These are phyloP conservation scores for Lithophane semibrunnea DNA, from an alignment of 2,888 invertebrate genomes.

Conservation along the genomic window DNA sequence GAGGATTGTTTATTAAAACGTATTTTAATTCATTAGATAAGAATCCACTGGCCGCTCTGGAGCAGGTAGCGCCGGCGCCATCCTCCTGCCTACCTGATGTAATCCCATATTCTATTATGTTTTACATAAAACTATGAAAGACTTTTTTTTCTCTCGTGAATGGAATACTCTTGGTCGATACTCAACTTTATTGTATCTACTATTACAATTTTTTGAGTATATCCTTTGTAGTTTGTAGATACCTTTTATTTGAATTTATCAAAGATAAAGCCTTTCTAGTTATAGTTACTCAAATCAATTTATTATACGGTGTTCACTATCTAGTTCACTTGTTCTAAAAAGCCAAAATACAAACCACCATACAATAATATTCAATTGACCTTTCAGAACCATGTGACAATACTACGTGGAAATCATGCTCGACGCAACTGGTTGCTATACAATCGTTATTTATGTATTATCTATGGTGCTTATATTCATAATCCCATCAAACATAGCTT, in stretches of 20 bases:
- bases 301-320: not conserved
- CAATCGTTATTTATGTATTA: not conserved
- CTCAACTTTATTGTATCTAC: conserved; percentile 16
- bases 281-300: conserved; percentile 7
- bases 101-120: conserved; percentile 59
- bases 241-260: conserved; percentile 15
- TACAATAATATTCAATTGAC: not conserved
- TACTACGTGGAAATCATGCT: conserved; percentile 24
- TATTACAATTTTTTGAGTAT: not conserved
- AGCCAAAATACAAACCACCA: not conserved
- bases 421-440: conserved; percentile 9
- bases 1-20: conserved; percentile 86
- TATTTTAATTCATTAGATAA: conserved; percentile 75
- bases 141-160: conserved; percentile 23
- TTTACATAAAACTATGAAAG: conserved; percentile 36
- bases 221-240: not conserved
- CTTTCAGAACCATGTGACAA: conserved; percentile 16
- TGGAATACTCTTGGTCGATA: conserved; percentile 9
- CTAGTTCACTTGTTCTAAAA: conserved; percentile 1
- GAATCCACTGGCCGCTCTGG: conserved; percentile 32
- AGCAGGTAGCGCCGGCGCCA: conserved; percentile 87
- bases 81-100: conserved; percentile 71
- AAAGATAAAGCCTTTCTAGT: not conserved
- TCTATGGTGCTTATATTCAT: not conserved
- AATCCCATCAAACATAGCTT: not conserved